phyloP scores from a whole-genome alignment of 2,888 invertebrate species.

The Drosophila anceps region DNA sequence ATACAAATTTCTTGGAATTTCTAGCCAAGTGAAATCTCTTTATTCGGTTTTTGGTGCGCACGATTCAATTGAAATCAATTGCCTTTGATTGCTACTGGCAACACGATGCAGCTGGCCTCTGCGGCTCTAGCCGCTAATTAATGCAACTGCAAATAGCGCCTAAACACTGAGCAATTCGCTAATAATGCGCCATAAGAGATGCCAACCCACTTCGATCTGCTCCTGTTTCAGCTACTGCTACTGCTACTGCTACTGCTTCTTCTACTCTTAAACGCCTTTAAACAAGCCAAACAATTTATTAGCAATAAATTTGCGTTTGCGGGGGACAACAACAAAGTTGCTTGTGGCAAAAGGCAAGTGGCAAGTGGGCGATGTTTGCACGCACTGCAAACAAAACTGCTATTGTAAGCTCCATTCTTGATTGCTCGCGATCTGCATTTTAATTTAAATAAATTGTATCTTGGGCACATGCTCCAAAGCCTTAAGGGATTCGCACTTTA shows the following conservation, averaged over 20 bases:
- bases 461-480: constrained; percentile 21
- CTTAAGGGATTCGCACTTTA: constrained; percentile 3
- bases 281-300: constrained; percentile 70
- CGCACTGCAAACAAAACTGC: constrained; percentile 36
- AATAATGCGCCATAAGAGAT: constrained; percentile 40
- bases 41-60: constrained; percentile 37
- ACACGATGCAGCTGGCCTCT: constrained; percentile 50
- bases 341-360: constrained; percentile 33
- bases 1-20: constrained; percentile 19
- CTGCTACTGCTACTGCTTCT: constrained; percentile 1
- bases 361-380: constrained; percentile 37
- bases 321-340: constrained; percentile 24
- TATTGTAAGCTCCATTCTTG: constrained; percentile 30
- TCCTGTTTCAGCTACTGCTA: background rate
- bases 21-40: constrained; percentile 37
- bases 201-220: constrained; percentile 10
- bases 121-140: constrained; percentile 62
- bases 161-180: constrained; percentile 50
- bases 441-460: constrained; percentile 74
- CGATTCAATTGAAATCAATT: constrained; percentile 72
- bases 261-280: constrained; percentile 21
- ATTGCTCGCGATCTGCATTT: constrained; percentile 65
- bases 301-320: constrained; percentile 74
- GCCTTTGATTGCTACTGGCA: constrained; percentile 68
- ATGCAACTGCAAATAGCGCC: constrained; percentile 67